phyloP scores from a whole-genome alignment of 2,888 invertebrate species.

The Chromoteleia sp. region DNA sequence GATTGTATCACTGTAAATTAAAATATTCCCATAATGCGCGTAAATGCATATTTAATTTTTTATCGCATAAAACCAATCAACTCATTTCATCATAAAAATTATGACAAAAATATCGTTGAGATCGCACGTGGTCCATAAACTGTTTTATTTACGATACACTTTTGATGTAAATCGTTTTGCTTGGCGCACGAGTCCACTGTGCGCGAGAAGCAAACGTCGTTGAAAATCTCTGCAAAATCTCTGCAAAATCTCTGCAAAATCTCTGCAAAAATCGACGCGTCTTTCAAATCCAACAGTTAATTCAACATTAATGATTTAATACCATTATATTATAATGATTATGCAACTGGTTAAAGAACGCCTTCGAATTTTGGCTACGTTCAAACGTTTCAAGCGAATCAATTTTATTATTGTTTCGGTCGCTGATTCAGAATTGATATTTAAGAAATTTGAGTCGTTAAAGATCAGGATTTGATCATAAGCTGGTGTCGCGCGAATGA shows the following conservation, averaged over 20 bases:
- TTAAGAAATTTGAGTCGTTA: too few species aligned
- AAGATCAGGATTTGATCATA: constrained; percentile 3
- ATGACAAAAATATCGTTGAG: constrained; percentile 11
- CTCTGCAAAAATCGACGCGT: too few species aligned
- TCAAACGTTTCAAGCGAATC: too few species aligned
- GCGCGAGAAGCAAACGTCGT: neutral
- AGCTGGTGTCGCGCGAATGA: constrained; percentile 38
- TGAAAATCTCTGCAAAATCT: neutral
- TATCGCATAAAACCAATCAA: constrained; percentile 5
- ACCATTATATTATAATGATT: too few species aligned
- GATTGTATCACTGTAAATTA: constrained; percentile 35
- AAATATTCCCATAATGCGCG: constrained; percentile 28
- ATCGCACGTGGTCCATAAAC: constrained; percentile 32
- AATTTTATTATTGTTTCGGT: too few species aligned
- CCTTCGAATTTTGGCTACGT: too few species aligned
- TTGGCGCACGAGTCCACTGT: neutral
- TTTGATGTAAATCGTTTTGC: constrained; percentile 35
- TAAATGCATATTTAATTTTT: constrained; percentile 10
- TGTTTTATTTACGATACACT: constrained; percentile 41
- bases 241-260: too few species aligned
- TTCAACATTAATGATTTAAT: neutral
- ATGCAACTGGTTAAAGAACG: too few species aligned
- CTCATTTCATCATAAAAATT: constrained; percentile 27
- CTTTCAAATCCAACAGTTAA: too few species aligned
- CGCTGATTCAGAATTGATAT: too few species aligned